Conservation (phyloP, 2,797 vertebrate species). For the Anableps anableps region DNA sequence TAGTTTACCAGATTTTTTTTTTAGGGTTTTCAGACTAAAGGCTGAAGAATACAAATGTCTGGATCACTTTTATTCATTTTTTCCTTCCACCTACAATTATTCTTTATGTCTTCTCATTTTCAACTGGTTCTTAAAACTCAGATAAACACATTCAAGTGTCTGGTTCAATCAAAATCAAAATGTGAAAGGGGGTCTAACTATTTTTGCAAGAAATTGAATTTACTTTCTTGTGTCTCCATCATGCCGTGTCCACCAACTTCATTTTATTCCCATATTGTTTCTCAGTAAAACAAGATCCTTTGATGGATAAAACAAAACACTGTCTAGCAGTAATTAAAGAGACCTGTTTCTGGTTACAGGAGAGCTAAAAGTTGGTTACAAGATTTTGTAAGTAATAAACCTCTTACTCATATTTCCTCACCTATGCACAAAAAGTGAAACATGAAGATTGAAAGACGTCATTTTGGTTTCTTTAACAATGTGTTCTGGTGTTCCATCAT, state of each 20-base stretch:
- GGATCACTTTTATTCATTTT: neutral
- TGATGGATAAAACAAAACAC: slow-evolving; percentile 70
- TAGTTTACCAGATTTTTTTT: neutral
- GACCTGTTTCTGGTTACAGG: slow-evolving; percentile 73
- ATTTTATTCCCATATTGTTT: slow-evolving; percentile 73
- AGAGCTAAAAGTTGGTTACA: slow-evolving; percentile 79
- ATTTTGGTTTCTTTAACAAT: slow-evolving; percentile 32
- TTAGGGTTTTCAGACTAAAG: neutral
- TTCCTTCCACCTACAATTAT: neutral
- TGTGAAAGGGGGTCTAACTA: neutral
- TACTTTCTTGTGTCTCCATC: slow-evolving; percentile 37
- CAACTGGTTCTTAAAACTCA: neutral
- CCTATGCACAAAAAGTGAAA: slow-evolving; percentile 27
- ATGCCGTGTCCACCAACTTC: slow-evolving; percentile 51
- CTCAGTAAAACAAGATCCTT: slow-evolving; percentile 57
- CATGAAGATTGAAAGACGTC: slow-evolving; percentile 50
- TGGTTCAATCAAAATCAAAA: neutral
- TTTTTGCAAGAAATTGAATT: neutral
- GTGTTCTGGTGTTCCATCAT: slow-evolving; percentile 25
- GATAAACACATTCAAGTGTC: neutral
- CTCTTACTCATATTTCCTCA: slow-evolving; percentile 40
- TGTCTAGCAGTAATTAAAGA: slow-evolving; percentile 76
- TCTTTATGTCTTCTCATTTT: neutral
- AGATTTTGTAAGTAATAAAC: slow-evolving; percentile 73
- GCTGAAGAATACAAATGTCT: neutral